Base-by-base conservation (phyloP, 2,888 invertebrate genomes). In the Bimastos eiseni region DNA sequence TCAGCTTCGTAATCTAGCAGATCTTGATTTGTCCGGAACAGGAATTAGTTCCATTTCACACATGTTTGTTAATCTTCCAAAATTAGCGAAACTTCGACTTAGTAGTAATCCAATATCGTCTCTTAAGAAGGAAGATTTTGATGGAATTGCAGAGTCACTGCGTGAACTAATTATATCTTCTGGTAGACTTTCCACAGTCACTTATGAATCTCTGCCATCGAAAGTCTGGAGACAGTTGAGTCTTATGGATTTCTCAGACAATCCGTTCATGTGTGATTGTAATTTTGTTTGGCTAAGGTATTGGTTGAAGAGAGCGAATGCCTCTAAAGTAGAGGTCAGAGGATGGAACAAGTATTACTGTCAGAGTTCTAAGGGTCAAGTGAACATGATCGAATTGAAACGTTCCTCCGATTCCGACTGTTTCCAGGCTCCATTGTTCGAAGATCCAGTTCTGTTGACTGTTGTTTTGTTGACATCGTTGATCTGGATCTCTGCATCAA, bases 221-320 rank as follows among this genome's bases (percentile, higher is more conserved):
- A 88, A 88, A 37, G 37, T 88, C 4, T 88, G 88, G 88, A 3
- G 11, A 30, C 21, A 88, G 19, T 88, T 92, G 0, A 49, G 90
- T 83, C 96, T 95, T 91, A 91, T 97, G 0, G 96, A 95, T 0
- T 90, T 97, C 0, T 95, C 96, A 0, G 95, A 95, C 0, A 97
- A 97, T 93, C 96, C 96, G 17, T 96, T 97, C 37, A 94, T 96
- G 0, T 97, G 97, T 93, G 96, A 96, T 90, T 96, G 97, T 91
- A 94, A 95, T 8, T 93, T 96, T 0, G 70, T 91, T 6, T 93
- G 92, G 92, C 92, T 93, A 84, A 89, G 90, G 37, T 70, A 88
- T 6, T 93, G 93, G 93, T 33, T 91, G 30, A 88, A 30, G 19
- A 55, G 36, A 21, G 70, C 86, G 34, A 44, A 55, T 5, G 33